These are phyloP conservation scores for Metopolophium dirhodum DNA, from an alignment of 1,140 invertebrate genomes.

Conservation along the genomic window DNA sequence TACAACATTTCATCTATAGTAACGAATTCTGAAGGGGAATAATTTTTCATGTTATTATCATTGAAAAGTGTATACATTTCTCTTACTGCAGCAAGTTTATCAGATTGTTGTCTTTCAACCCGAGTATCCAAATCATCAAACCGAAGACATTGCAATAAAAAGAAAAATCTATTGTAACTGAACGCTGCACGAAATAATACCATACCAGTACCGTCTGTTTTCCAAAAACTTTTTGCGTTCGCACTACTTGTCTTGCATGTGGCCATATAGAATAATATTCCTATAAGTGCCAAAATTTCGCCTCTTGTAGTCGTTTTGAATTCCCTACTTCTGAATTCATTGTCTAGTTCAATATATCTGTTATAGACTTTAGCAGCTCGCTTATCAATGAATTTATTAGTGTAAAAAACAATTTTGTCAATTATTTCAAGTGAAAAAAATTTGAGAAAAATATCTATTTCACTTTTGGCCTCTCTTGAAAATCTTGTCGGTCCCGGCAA, in stretches of 20 bases:
- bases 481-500: slow-evolving; percentile 16
- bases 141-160: too few species aligned
- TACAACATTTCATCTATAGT: slow-evolving; percentile 61
- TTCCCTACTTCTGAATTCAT: slow-evolving; percentile 43
- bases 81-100: slow-evolving; percentile 61
- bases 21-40: slow-evolving; percentile 55
- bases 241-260: slow-evolving; percentile 58
- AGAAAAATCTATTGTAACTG: too few species aligned
- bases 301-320: slow-evolving; percentile 34
- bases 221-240: slow-evolving; percentile 61
- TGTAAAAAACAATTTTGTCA: slow-evolving; percentile 56
- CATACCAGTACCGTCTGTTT: slow-evolving; percentile 60
- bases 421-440: slow-evolving; percentile 48
- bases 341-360: background rate
- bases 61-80: slow-evolving; percentile 59
- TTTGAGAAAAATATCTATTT: slow-evolving; percentile 15
- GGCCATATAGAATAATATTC: slow-evolving; percentile 55
- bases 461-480: background rate
- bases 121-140: too few species aligned
- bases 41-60: slow-evolving; percentile 59
- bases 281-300: too few species aligned
- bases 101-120: slow-evolving; percentile 52
- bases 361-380: background rate
- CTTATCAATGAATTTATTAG: slow-evolving; percentile 47
- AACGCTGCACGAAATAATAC: slow-evolving; percentile 56